Base-by-base conservation (phyloP, 2,797 vertebrate genomes). In the Hoplostethus mediterraneus region DNA sequence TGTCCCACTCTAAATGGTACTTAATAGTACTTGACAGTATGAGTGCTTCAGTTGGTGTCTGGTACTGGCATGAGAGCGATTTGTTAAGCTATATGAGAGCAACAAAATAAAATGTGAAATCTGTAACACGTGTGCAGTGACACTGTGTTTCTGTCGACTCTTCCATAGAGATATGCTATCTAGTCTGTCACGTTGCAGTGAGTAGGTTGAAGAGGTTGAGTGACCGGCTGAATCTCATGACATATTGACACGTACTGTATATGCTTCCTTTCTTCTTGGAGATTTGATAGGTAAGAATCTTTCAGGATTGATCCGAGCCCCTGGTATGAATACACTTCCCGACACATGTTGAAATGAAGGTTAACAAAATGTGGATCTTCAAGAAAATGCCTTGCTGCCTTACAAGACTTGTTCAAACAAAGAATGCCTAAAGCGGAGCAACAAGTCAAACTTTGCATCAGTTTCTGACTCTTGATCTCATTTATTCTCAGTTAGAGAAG, bases 71-170 rank as follows among this genome's bases (percentile, higher is more conserved):
- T 72, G 72, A 81, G 67, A 86, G 77, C 75, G 14, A 77, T 81
- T 79, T 86, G 81, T 82, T 79, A 80, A 86, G 66, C 80, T 85
- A 75, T 78, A 75, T 67, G 80, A 86, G 75, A 38, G 55, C 80
- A 89, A 84, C 66, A 69, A 84, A 93, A 93, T 92, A 93, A 95
- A 95, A 95, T 94, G 91, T 94, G 90, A 93, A 93, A 88, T 90
- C 81, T 90, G 80, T 75, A 80, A 90, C 48, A 25, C 6, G 60
- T 28, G 54, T 65, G 38, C 16, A 9, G 17, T 47, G 55, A 13
- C 14, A 25, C 16, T 49, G 7, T 47, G 45, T 49, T 58, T 25
- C 5, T 47, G 55, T 58, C 21, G 45, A 47, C 25, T 59, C 33
- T 72, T 85, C 55, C 31, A 11, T 72, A 13, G 12, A 63, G 28